These are phyloP conservation scores for Balearica regulorum DNA, from an alignment of 2,797 vertebrate species.

Conservation along the genomic window DNA sequence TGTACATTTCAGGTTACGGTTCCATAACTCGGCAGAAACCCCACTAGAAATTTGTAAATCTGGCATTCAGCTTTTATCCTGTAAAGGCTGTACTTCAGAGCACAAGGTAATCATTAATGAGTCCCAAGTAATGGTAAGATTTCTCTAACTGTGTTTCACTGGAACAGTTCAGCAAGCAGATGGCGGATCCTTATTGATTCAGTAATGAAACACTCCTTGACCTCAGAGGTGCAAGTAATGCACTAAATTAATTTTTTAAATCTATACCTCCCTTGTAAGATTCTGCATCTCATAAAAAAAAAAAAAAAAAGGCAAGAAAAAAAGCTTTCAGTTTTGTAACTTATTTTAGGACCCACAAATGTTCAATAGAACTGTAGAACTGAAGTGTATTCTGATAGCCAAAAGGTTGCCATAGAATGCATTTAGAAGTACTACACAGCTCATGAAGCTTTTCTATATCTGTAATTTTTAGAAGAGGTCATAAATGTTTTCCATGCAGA, in stretches of 20 bases:
- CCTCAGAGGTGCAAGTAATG: not conserved
- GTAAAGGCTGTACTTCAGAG: not conserved
- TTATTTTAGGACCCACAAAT: not conserved
- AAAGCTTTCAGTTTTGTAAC: not conserved
- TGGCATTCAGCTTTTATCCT: not conserved
- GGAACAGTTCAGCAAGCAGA: not conserved
- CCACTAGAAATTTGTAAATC: not conserved
- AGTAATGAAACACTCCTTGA: not conserved
- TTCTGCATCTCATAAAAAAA: not conserved
- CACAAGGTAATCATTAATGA: not conserved
- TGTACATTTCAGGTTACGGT: not conserved
- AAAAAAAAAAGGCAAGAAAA: no score
- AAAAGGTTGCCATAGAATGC: accelerated
- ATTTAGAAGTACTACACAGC: not conserved
- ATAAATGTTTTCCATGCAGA: not conserved
- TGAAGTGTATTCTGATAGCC: not conserved
- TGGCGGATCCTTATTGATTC: not conserved
- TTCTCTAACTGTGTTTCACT: not conserved
- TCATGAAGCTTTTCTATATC: not conserved
- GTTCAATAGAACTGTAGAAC: not conserved
- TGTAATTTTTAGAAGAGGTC: not conserved
- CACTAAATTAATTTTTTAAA: not conserved
- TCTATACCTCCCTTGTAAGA: not conserved
- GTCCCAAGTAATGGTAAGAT: not conserved
- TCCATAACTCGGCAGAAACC: not conserved